A percentile compares a stretch with the other conserved stretches of the same genome.
Conservation (phyloP, 2,888 invertebrate species). For the Hofmannophila pseudospretella region DNA sequence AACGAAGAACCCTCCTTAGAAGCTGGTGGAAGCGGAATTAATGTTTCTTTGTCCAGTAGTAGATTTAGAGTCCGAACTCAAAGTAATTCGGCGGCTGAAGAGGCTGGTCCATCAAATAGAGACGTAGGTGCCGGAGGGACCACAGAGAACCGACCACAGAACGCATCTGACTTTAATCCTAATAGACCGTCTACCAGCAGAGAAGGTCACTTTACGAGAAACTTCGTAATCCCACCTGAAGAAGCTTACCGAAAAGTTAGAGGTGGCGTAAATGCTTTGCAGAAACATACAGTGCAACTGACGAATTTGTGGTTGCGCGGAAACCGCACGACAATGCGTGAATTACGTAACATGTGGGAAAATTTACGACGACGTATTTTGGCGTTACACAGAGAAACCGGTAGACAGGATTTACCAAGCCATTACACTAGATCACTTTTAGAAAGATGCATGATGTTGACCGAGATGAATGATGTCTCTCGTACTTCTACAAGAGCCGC, state of each 20-base stretch:
- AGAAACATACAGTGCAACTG: slow-evolving; percentile 53
- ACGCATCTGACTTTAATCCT: slow-evolving; percentile 22
- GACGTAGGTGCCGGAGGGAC: slow-evolving; percentile 12
- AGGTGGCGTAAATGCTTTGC: slow-evolving; percentile 52
- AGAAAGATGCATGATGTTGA: slow-evolving; percentile 64
- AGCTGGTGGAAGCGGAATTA: slow-evolving; percentile 26
- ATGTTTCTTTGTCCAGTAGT: slow-evolving; percentile 40
- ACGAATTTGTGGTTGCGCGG: slow-evolving; percentile 64
- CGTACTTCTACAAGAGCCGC: slow-evolving; percentile 30
- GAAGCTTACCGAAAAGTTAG: slow-evolving; percentile 62
- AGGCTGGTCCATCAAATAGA: slow-evolving; percentile 8
- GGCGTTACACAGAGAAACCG: slow-evolving; percentile 68
- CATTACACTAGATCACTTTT: slow-evolving; percentile 61
- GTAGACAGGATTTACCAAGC: slow-evolving; percentile 44
- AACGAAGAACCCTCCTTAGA: slow-evolving; percentile 22
- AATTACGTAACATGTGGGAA: slow-evolving; percentile 81
- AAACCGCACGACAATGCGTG: slow-evolving; percentile 66
- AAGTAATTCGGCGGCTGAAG: slow-evolving; percentile 23
- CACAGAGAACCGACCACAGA: slow-evolving; percentile 22
- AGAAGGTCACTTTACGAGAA: slow-evolving; percentile 46
- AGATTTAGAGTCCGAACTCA: slow-evolving; percentile 59
- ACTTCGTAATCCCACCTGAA: slow-evolving; percentile 42
- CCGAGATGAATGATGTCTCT: slow-evolving; percentile 49
- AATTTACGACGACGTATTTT: slow-evolving; percentile 79
- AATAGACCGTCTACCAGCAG: slow-evolving; percentile 55